Conservation (phyloP, 1,140 invertebrate species). For the Pygmarrhopalites habei region DNA sequence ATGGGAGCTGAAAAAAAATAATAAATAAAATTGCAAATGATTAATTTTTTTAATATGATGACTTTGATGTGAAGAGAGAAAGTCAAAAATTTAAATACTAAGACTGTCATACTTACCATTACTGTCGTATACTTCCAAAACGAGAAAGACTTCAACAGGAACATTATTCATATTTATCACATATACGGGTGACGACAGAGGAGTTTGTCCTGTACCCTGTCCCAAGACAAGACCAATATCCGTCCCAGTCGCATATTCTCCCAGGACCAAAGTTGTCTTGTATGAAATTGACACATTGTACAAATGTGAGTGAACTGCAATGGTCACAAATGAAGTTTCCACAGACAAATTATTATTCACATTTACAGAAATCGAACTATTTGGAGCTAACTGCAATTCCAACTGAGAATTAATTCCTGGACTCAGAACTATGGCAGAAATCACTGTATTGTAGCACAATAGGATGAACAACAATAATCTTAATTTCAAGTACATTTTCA, state of each 20-base stretch:
- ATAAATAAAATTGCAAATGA: not conserved
- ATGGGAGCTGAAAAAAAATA: constrained; percentile 54
- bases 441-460: not conserved
- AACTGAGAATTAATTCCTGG: not conserved
- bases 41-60: not conserved
- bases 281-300: constrained; percentile 56
- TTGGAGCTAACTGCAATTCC: not conserved
- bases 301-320: constrained; percentile 59
- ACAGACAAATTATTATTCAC: not conserved
- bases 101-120: constrained; percentile 47
- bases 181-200: constrained; percentile 39
- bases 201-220: constrained; percentile 20
- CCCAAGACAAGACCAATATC: constrained; percentile 56
- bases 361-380: not conserved
- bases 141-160: constrained; percentile 47
- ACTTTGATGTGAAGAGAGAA: too few relatives aligned
- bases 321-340: constrained; percentile 51
- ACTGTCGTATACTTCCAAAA: constrained; percentile 50
- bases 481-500: too few relatives aligned
- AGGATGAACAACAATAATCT: not conserved
- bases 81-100: too few relatives aligned
- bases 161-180: constrained; percentile 45
- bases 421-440: not conserved
- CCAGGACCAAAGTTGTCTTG: constrained; percentile 41
- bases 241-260: constrained; percentile 48